Evolutionary conservation across 2,888 invertebrate species (phyloP).

Genomic region (Leptinotarsa haldemani): DNA sequence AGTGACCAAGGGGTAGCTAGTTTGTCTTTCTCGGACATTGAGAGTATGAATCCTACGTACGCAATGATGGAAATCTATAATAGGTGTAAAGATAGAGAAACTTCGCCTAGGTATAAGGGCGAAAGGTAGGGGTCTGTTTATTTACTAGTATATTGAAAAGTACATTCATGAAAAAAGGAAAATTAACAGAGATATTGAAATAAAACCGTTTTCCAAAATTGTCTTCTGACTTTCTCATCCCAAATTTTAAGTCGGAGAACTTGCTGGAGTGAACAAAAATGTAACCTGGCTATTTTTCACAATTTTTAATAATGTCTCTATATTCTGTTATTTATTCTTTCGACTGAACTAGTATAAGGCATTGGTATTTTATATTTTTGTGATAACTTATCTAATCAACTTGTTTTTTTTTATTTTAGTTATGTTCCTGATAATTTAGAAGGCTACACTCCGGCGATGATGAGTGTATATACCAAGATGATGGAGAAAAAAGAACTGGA

Average conservation of each 20-base stretch:
- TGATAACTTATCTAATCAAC: conserved; percentile 2
- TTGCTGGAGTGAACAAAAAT: too few relatives aligned
- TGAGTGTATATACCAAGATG: conserved; percentile 67
- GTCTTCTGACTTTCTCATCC: too few relatives aligned
- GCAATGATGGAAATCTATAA: conserved; percentile 78
- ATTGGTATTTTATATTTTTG: background rate
- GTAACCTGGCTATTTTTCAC: too few relatives aligned
- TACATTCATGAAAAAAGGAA: background rate
- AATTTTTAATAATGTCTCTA: too few relatives aligned
- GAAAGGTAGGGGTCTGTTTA: conserved; percentile 54
- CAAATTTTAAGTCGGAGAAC: too few relatives aligned
- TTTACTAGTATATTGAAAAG: background rate
- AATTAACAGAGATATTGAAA: background rate
- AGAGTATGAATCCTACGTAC: conserved; percentile 74
- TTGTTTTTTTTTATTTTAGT: conserved; percentile 35
- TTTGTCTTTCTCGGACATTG: conserved; percentile 65
- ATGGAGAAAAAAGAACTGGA: conserved; percentile 67
- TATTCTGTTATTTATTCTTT: too few relatives aligned
- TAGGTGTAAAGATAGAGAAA: conserved; percentile 71
- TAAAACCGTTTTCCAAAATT: too few relatives aligned
- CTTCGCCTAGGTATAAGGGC: conserved; percentile 56
- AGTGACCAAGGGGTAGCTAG: conserved; percentile 63
- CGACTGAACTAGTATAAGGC: too few relatives aligned
- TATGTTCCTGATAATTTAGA: conserved; percentile 54
- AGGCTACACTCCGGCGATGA: conserved; percentile 72